These are phyloP conservation scores for Acrobasis suavella DNA, from an alignment of 2,888 invertebrate species.

Conservation along the genomic window DNA sequence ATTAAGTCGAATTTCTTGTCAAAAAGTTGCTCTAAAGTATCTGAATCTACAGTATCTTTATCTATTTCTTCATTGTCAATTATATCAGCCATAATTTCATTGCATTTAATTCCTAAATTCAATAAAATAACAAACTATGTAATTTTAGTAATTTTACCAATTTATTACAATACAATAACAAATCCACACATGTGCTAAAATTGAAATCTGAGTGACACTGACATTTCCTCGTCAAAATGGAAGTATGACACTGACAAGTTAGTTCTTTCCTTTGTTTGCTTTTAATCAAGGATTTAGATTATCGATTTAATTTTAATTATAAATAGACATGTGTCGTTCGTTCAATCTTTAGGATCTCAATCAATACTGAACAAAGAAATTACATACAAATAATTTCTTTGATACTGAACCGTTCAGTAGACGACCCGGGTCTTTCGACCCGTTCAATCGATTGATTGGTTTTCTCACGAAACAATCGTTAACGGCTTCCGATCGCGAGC, in stretches of 20 bases:
- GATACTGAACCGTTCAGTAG: too few relatives aligned
- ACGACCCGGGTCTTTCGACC: too few relatives aligned
- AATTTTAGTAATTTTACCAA: too few relatives aligned
- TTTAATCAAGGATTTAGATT: not conserved
- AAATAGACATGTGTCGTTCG: too few relatives aligned
- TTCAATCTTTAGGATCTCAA: too few relatives aligned
- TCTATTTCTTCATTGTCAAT: slow-evolving; percentile 66
- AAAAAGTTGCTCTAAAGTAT: slow-evolving; percentile 58
- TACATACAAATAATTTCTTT: too few relatives aligned
- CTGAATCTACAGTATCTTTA: slow-evolving; percentile 56
- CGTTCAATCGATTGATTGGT: too few relatives aligned
- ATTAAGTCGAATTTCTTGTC: slow-evolving; percentile 57
- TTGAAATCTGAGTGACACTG: not conserved
- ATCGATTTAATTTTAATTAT: not conserved
- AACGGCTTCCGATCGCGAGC: too few relatives aligned
- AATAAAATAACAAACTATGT: not conserved
- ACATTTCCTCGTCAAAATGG: not conserved
- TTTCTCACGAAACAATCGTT: too few relatives aligned
- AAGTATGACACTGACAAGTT: not conserved
- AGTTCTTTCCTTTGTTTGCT: not conserved
- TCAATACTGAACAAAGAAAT: too few relatives aligned
- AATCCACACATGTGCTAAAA: not conserved
- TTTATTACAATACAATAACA: slow-evolving; percentile 9
- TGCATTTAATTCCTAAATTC: not conserved
- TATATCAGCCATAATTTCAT: slow-evolving; percentile 60